Percentiles rank a stretch among this genome's conserved stretches.
These are phyloP conservation scores for Phortica variegata DNA, from an alignment of 1,140 invertebrate genomes.

Conservation along the genomic window DNA sequence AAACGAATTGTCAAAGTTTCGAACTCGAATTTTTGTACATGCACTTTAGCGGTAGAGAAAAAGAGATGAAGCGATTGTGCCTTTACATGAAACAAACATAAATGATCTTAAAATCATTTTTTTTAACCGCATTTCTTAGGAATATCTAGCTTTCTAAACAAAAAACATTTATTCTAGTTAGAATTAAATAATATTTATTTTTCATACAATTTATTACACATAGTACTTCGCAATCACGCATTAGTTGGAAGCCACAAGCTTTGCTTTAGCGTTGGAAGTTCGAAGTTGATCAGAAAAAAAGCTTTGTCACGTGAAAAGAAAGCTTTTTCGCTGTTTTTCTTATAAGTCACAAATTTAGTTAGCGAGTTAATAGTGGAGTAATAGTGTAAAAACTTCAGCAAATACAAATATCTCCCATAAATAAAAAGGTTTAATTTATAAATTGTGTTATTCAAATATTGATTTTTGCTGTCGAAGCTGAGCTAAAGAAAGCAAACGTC, in stretches of 20 bases:
- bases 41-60: constrained; percentile 12
- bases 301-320: constrained; percentile 49
- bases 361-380: constrained; percentile 1
- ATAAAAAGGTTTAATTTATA: neutral
- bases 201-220: neutral
- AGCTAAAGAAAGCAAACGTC: constrained; percentile 13
- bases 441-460: neutral
- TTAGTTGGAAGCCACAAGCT: constrained; percentile 13
- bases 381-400: constrained; percentile 7
- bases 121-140: neutral
- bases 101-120: constrained; percentile 1
- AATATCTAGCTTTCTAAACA: constrained; percentile 14
- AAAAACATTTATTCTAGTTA: neutral
- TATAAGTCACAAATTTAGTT: constrained; percentile 8
- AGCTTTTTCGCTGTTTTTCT: constrained; percentile 39
- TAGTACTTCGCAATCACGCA: neutral
- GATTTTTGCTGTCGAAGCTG: neutral
- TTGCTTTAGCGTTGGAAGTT: constrained; percentile 13
- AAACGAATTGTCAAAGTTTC: constrained; percentile 45
- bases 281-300: constrained; percentile 39
- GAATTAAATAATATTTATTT: neutral
- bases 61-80: neutral
- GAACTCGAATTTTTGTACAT: constrained; percentile 32
- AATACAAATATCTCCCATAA: neutral
- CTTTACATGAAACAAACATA: neutral